Evolutionary conservation across 2,113 vertebrate genomes (phyloP), one percentile per base, ranked within the genome.

Genomic region (Spea multiplicata): DNA sequence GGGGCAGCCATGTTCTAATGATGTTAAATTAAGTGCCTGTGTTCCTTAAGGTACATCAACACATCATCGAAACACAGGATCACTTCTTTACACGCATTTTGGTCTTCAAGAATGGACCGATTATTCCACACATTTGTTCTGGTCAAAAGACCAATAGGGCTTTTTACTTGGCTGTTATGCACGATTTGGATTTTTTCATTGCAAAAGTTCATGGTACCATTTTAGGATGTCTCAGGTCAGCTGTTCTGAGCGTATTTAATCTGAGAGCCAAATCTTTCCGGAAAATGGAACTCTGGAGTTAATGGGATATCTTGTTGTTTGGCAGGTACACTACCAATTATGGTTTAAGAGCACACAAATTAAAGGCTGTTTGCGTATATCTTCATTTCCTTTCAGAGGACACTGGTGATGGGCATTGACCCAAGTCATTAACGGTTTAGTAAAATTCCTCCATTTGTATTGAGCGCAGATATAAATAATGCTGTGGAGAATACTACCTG

Each of bases 291-390:
- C 30, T 68, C 10, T 73, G 70, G 62, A 79, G 70, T 73, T 79
- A 79, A 79, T 79, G 70, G 61, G 30, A 79, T 79, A 71, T 44
- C 70, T 67, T 73, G 77, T 73, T 79, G 70, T 73, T 50, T 73
- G 77, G 70, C 77, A 79, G 77, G 77, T 79, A 73, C 72, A 52
- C 44, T 62, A 78, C 68, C 76, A 78, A 78, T 78, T 78, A 78
- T 65, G 57, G 65, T 78, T 78, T 78, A 78, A 78, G 76, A 71
- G 76, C 76, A 65, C 59, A 65, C 57, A 78, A 68, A 78, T 71
- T 78, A 78, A 78, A 71, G 71, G 68, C 69, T 78, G 69, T 78
- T 78, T 78, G 76, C 76, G 64, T 78, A 72, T 50, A 68, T 78
- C 76, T 78, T 70, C 17, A 78, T 78, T 78, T 78, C 76, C 76